Evolutionary conservation across 2,113 vertebrate genomes (phyloP), one percentile per base, ranked within the genome.

Genomic region (Carassius carassius): DNA sequence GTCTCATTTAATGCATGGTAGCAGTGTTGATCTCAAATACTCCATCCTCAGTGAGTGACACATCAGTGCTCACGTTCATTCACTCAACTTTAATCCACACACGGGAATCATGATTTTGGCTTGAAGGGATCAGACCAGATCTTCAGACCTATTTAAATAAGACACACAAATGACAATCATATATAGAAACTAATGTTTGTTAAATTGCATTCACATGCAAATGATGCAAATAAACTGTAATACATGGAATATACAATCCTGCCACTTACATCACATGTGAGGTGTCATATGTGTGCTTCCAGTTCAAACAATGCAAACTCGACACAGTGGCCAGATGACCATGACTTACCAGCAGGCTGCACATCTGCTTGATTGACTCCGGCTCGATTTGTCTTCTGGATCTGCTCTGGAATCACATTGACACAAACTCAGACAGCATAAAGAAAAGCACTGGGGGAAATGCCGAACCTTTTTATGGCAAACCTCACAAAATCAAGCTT

Each of bases 61-160:
- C 83, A 86, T 73, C 60, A 82, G 51, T 51, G 70, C 65, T 74
- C 37, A 7, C 78, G 65, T 63, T 5, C 2, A 29, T 49, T 81
- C 82, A 67, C 25, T 51, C 0, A 7, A 37, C 63, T 8, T 23
- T 62, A 32, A 77, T 25, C 56, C 25, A 13, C 29, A 44, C 63
- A 29, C 63, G 56, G 23, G 25, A 19, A 78, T 84, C 82, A 70
- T 91, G 90, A 94, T 90, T 94, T 95, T 62, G 93, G 62, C 81
- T 94, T 94, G 84, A 92, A 95, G 1, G 95, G 95, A 90, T 95
- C 94, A 0, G 94, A 94, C 95, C 95, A 95, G 0, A 94, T 79
- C 88, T 95, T 94, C 84, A 95, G 65, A 84, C 95, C 95, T 95
- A 72, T 62, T 6, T 9, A 60, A 21, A 41, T 81, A 65, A 62